Base-by-base conservation (phyloP, 1,140 invertebrate genomes). In the Lordiphosa clarofinis region DNA sequence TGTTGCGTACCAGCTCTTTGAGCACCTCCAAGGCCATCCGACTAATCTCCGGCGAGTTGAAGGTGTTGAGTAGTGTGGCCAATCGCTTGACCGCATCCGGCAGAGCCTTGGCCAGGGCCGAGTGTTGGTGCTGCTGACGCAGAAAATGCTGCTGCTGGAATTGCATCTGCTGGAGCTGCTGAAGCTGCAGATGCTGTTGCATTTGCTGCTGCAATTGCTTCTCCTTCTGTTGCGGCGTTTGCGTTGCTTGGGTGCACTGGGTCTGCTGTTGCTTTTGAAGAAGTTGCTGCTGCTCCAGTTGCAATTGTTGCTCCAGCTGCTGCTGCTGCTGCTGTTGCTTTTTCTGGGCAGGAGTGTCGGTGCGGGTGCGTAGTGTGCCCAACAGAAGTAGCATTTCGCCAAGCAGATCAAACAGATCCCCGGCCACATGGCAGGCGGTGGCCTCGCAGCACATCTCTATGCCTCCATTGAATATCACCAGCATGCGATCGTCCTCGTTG, bases 361-460 rank as follows among this genome's bases (percentile, higher is more conserved):
- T 55, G 19, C 88, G 86, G 9, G 74, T 70, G 15, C 88, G 82
- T 21, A 89, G 13, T 0, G 88, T 87, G 10, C 65, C 75, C 8
- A 89, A 48, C 1, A 89, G 59, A 0, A 88, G 56, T 6, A 88
- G 71, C 52, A 89, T 92, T 73, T 97, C 94, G 1, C 93, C 92
- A 43, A 98, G 90, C 7, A 97, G 91, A 57, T 97, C 95, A 8
- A 95, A 92, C 33, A 98, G 90, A 84, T 97, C 96, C 1, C 93
- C 93, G 4, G 94, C 93, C 10, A 97, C 90, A 87, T 96, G 95
- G 82, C 96, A 97, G 0, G 95, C 95, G 4, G 95, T 96, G 10
- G 96, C 96, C 89, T 97, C 96, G 88, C 96, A 94, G 13, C 96
- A 93, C 91, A 97, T 94, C 59, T 95, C 93, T 36, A 98, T 90